Evolutionary conservation across 2,888 invertebrate genomes (phyloP).

Genomic region (Oscheius sp.): DNA sequence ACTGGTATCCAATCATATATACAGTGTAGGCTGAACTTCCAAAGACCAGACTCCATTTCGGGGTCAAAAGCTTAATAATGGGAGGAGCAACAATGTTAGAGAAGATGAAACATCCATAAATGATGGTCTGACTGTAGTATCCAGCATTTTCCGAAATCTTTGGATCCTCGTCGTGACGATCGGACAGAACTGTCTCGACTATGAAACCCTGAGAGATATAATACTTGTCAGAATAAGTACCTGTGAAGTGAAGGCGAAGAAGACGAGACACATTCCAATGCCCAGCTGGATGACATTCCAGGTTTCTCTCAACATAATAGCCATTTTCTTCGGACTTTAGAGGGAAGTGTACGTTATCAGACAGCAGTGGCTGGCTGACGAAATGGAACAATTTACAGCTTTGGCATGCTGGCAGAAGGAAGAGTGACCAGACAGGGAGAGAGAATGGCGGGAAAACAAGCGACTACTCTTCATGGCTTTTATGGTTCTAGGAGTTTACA

Average conservation of each 20-base stretch:
- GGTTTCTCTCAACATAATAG: conserved; percentile 14
- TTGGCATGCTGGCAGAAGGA: conserved; percentile 11
- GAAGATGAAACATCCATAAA: conserved; percentile 43
- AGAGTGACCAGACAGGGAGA: conserved; percentile 9
- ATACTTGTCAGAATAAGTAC: not conserved
- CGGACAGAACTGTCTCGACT: conserved; percentile 42
- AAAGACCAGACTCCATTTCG: conserved; percentile 39
- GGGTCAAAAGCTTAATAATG: conserved; percentile 32
- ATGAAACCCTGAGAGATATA: conserved; percentile 41
- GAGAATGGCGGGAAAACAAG: not conserved
- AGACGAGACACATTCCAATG: conserved; percentile 32
- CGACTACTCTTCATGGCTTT: not conserved
- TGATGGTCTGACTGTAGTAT: conserved; percentile 45
- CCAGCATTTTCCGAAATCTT: conserved; percentile 42
- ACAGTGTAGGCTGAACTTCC: conserved; percentile 42
- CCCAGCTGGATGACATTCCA: conserved; percentile 38
- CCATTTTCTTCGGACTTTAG: no score
- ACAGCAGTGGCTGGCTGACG: conserved; percentile 8
- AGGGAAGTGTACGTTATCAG: not conserved
- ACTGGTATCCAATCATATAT: conserved; percentile 41
- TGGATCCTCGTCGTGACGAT: conserved; percentile 32
- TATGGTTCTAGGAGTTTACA: not conserved
- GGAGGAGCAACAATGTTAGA: conserved; percentile 41
- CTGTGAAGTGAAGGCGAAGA: conserved; percentile 39
- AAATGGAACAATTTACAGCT: conserved; percentile 25